Conservation (phyloP, 2,888 invertebrate species). For the Drosophila heteroneura region DNA sequence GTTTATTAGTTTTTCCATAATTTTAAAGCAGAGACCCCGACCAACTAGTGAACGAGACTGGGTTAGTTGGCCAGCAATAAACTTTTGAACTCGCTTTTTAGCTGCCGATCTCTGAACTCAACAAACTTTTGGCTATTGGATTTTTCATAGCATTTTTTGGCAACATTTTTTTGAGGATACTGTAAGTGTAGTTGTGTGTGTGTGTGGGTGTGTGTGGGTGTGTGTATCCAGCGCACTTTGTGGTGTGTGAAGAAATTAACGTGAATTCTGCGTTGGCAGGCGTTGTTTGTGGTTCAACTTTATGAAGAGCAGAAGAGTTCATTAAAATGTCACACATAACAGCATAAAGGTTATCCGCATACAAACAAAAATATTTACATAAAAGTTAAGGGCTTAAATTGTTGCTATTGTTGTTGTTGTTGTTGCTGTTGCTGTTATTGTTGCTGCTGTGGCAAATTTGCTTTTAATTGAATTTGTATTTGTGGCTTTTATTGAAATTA, state of each 20-base stretch:
- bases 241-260: constrained; percentile 43
- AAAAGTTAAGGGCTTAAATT: constrained; percentile 24
- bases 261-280: constrained; percentile 23
- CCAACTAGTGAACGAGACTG: constrained; percentile 38
- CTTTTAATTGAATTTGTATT: constrained; percentile 67
- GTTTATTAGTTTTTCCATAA: not conserved
- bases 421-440: constrained; percentile 1
- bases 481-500: constrained; percentile 59
- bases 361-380: constrained; percentile 8
- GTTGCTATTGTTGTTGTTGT: constrained; percentile 12
- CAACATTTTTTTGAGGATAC: constrained; percentile 21
- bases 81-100: constrained; percentile 17
- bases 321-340: constrained; percentile 59
- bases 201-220: not conserved
- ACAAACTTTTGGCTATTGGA: constrained; percentile 35
- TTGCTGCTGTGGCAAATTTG: constrained; percentile 35
- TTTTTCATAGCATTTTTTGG: constrained; percentile 50
- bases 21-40: not conserved
- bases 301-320: constrained; percentile 51
- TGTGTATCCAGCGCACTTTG: constrained; percentile 27
- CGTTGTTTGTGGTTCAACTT: constrained; percentile 23
- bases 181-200: not conserved
- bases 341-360: constrained; percentile 21
- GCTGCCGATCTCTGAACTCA: constrained; percentile 32
- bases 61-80: constrained; percentile 35